These are phyloP conservation scores for Clarias macrocephalus DNA, from an alignment of 2,113 vertebrate genomes.

Conservation along the genomic window DNA sequence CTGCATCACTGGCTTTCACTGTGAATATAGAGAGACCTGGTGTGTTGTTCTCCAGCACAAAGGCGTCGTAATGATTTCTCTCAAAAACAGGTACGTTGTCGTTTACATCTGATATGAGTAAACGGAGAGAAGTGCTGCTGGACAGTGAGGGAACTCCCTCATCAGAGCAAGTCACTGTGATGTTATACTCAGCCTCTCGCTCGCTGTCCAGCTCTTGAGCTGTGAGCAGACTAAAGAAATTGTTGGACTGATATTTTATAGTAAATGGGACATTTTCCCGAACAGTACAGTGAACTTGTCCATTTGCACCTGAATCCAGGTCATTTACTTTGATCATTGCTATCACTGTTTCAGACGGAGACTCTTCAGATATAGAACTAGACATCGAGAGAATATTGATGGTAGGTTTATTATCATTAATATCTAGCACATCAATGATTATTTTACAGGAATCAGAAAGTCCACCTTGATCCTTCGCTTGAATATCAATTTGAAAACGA, in stretches of 20 bases:
- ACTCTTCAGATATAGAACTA: constrained; percentile 53
- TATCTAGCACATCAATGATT: constrained; percentile 58
- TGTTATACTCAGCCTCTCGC: constrained; percentile 52
- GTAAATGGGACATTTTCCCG: constrained; percentile 52
- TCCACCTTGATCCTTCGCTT: constrained; percentile 67
- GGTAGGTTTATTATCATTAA: constrained; percentile 59
- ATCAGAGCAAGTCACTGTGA: constrained; percentile 69
- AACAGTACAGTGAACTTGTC: constrained; percentile 50
- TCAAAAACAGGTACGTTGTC: constrained; percentile 70
- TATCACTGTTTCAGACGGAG: constrained; percentile 43
- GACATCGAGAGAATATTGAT: constrained; percentile 62
- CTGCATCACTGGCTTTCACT: constrained; percentile 55
- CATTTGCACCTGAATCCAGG: constrained; percentile 56
- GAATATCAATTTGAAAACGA: constrained; percentile 46
- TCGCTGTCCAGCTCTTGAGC: constrained; percentile 54
- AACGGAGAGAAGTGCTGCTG: constrained; percentile 64
- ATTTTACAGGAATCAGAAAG: constrained; percentile 64
- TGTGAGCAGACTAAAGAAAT: constrained; percentile 49
- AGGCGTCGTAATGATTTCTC: constrained; percentile 55
- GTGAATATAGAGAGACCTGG: constrained; percentile 55
- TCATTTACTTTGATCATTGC: constrained; percentile 62
- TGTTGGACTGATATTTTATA: constrained; percentile 45
- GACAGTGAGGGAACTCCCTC: constrained; percentile 69
- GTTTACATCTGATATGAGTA: constrained; percentile 71
- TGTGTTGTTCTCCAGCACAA: constrained; percentile 58